Conservation (phyloP, 2,888 invertebrate genomes). For the Mechanitis mazaeus region DNA sequence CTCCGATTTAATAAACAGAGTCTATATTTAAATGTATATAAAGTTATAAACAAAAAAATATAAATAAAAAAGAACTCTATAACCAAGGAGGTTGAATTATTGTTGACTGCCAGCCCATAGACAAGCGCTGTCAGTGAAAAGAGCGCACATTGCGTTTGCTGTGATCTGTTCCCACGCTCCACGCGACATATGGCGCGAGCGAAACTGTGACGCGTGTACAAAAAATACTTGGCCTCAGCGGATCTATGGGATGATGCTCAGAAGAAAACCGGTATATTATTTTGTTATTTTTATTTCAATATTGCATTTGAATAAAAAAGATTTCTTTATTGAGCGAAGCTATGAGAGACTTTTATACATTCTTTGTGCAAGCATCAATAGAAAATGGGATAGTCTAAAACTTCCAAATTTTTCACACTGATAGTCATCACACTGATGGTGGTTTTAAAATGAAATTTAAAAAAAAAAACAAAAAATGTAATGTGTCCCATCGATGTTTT, state of each 20-base stretch:
- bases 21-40: conserved; percentile 14
- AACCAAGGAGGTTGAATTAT: conserved; percentile 27
- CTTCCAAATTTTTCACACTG: too few species aligned
- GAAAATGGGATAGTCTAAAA: too few species aligned
- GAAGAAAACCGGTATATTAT: conserved; percentile 40
- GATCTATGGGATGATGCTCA: conserved; percentile 58
- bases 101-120: conserved; percentile 21
- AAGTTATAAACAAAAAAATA: conserved; percentile 5
- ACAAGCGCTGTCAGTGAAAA: conserved; percentile 55
- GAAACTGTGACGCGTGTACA: conserved; percentile 71
- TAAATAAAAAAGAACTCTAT: conserved; percentile 41
- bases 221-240: conserved; percentile 66
- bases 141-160: conserved; percentile 65
- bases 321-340: too few species aligned
- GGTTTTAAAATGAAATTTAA: background rate
- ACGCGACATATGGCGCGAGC: conserved; percentile 74
- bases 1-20: conserved; percentile 11
- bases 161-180: conserved; percentile 71
- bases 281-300: background rate
- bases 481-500: background rate
- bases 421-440: too few species aligned
- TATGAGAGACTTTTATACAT: too few species aligned
- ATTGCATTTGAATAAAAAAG: background rate
- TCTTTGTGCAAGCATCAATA: too few species aligned
- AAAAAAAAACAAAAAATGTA: background rate